phyloP scores from a whole-genome alignment of 2,113 vertebrate species.

The Alethe castanea region DNA sequence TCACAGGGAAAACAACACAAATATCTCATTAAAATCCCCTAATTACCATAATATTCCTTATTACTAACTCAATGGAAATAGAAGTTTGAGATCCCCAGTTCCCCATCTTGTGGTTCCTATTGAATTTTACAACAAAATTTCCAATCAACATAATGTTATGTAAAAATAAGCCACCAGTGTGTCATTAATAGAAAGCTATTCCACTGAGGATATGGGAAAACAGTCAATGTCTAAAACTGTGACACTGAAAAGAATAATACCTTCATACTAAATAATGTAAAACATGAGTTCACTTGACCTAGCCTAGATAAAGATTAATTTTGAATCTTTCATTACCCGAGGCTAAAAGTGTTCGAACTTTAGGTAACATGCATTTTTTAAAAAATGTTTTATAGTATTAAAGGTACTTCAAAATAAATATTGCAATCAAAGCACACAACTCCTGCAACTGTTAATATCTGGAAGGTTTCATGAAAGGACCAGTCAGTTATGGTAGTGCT shows the following conservation, averaged over 20 bases:
- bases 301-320: neutral
- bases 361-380: neutral
- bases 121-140: neutral
- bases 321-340: neutral
- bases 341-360: neutral
- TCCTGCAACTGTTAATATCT: neutral
- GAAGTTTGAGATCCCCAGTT: neutral
- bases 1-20: neutral
- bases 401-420: neutral
- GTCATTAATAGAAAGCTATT: neutral
- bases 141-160: neutral
- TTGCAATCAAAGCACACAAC: neutral
- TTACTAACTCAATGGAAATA: neutral
- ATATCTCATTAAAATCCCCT: neutral
- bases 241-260: neutral
- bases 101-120: neutral
- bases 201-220: neutral
- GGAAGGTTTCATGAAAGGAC: neutral
- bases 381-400: neutral
- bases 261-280: slow-evolving; percentile 4
- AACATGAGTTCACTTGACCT: neutral
- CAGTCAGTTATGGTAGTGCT: neutral
- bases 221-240: neutral
- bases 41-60: neutral
- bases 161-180: neutral